Evolutionary conservation across 1,140 invertebrate species (phyloP), one percentile per base, ranked within the genome.

Genomic region (Drosophila gunungcola): DNA sequence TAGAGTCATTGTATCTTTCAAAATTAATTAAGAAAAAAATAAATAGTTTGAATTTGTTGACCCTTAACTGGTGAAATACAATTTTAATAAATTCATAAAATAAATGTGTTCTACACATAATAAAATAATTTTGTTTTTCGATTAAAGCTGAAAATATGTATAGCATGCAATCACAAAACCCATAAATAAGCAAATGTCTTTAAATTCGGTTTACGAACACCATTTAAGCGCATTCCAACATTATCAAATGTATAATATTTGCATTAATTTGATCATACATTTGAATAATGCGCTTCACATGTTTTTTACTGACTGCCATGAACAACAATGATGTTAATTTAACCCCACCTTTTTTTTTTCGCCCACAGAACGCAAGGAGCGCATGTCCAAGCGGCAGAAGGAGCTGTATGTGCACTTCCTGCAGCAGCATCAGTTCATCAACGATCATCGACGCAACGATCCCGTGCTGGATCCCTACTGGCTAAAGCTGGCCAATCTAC

Each of bases 331-430:
- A 4, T 32, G 27, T 41, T 52, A 16, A 52, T 52, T 32, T 34
- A 12, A 10, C 1, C 9, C 43, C 9, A 21, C 34, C 4, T 29
- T 0, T 10, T 2, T 32, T 4, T 32, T 54, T 5, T 42, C 12
- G 16, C 3, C 29, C 39, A 3, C 53, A 91, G 90, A 91, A 72
- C 90, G 90, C 21, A 91, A 91, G 63, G 90, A 91, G 53, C 90
- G 90, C 34, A 91, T 91, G 90, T 91, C 90, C 4, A 91, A 91
- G 53, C 77, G 88, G 1, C 90, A 91, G 45, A 91, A 91, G 58
- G 90, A 91, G 51, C 73, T 91, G 4, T 91, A 91, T 39, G 90
- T 91, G 25, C 88, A 90, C 39, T 91, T 91, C 67, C 56, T 91
- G 68, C 90, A 91, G 46, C 90, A 91, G 48, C 83, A 91, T 73